Base-by-base conservation (phyloP, 2,888 invertebrate species). In the Mystacides longicornis region DNA sequence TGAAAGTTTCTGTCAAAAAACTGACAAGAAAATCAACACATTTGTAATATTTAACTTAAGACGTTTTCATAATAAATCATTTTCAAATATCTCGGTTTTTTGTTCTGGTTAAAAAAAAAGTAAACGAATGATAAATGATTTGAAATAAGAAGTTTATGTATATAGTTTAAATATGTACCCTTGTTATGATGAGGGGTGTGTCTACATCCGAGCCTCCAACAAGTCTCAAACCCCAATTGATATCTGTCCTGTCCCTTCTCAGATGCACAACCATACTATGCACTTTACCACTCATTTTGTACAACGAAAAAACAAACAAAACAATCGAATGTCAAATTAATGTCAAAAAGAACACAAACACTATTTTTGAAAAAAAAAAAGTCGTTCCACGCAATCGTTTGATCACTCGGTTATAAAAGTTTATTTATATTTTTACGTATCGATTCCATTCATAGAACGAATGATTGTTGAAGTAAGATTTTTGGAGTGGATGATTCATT, bases 131-230 rank as follows among this genome's bases (percentile, higher is more conserved):
- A 43, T 43, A 7, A 27, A 27, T 27, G 27, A 27, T 27, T 27
- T 27, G 11, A 27, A 27, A 27, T 11, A 27, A 5, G 27, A 27
- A 7, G 27, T 27, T 7, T 7, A 11, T 27, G 11, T 7, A 27
- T 7, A 7, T 27, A 27, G 27, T 7, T 37, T 14, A 7, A 7
- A 37, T 37, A 37, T 37, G 80, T 84, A 93, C 93, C 85, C 87
- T 86, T 63, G 92, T 92, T 70, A 93, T 86, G 71, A 92, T 86
- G 69, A 93, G 81, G 60, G 93, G 92, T 51, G 89, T 85, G 68
- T 88, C 86, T 67, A 91, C 82, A 78, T 93, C 92, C 63, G 87
- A 81, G 65, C 92, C 92, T 65, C 93, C 93, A 63, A 89, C 88
- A 64, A 93, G 80, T 65, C 92, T 83, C 66, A 93, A 87, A 58